Base-by-base conservation (phyloP, 2,797 vertebrate genomes). In the Pachyuromys duprasi region DNA sequence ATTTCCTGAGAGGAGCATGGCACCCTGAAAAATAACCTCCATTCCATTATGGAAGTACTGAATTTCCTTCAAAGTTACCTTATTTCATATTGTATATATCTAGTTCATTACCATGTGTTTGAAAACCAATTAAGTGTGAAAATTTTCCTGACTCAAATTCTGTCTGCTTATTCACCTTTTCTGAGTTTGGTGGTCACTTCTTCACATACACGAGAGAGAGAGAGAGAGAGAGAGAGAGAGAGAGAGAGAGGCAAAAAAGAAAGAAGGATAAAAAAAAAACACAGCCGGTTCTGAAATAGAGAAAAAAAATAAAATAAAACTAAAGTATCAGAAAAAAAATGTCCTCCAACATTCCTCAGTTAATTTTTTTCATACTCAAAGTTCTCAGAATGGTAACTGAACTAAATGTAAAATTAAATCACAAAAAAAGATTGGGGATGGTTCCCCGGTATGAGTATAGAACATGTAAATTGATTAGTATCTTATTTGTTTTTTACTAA, bases 91-190 rank as follows among this genome's bases (percentile, higher is more conserved):
- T 18, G 2, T 90, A 31, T 45, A 22, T 55, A 22, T 11, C 39
- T 2, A 95, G 33, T 49, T 42, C 53, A 81, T 18, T 31, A 15
- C 12, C 55, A 79, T 15, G 86, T 84, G 39, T 13, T 72, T 9
- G 80, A 84, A 95, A 88, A 53, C 74, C 14, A 91, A 70, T 60
- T 90, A 33, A 86, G 4, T 28, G 2, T 67, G 22, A 72, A 8
- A 89, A 60, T 24, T 83, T 79, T 86, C 63, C 42, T 36, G 36
- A 70, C 70, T 93, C 53, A 95, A 87, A 94, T 82, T 92, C 55
- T 86, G 5, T 86, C 82, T 90, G 79, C 63, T 72, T 75, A 67
- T 86, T 86, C 95, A 18, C 13, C 26, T 86, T 93, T 63, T 94
- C 36, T 89, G n/a, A n/a, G 31, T 80, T 57, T 69, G 60, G 22